Base-by-base conservation (phyloP, 1,140 invertebrate species). In the Drosophila baimaii region DNA sequence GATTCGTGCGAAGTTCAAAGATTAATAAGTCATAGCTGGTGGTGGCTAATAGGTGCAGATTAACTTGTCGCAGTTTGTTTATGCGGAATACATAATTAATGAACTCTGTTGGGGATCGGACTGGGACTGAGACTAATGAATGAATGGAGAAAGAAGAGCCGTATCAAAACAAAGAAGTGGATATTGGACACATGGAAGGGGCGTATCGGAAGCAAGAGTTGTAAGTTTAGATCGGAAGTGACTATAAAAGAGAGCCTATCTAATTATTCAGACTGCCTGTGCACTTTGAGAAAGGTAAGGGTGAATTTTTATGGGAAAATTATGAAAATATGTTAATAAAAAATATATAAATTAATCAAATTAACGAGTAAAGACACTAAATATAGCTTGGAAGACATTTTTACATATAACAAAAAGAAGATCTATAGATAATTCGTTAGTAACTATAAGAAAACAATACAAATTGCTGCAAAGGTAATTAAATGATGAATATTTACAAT, bases 151-250 rank as follows among this genome's bases (percentile, higher is more conserved):
- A 12, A 46, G 65, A 79, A 83, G 47, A 39, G 17, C 31, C 46
- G 15, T 25, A 82, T 49, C 75, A 83, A 83, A 83, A 83, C 80
- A 83, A 79, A 83, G 21, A 35, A 23, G 43, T 41, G 29, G 41
- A 74, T 52, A 77, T 37, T 7, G n/a, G n/a, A 7, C 5, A 31
- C 19, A n/a, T 47, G 17, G 10, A 23, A 21, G 31, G 19, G 51
- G 27, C 39, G 51, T 57, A 25, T 21, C 15, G 15, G 29, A 66
- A 51, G 10, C 3, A 3, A 55, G 33, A 15, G 35, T 39, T 71
- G 17, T n/a, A 41, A 54, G 31, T 29, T 19, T 17, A 29, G n/a
- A 29, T 23, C 21, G 19, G 31, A 37, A 35, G 12, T 5, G 31
- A 54, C 29, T 5, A 1, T 8, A n/a, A 54, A 54, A 52, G 19